phyloP scores from a whole-genome alignment of 2,797 vertebrate genomes.

The Brachyrhaphis roseni region DNA sequence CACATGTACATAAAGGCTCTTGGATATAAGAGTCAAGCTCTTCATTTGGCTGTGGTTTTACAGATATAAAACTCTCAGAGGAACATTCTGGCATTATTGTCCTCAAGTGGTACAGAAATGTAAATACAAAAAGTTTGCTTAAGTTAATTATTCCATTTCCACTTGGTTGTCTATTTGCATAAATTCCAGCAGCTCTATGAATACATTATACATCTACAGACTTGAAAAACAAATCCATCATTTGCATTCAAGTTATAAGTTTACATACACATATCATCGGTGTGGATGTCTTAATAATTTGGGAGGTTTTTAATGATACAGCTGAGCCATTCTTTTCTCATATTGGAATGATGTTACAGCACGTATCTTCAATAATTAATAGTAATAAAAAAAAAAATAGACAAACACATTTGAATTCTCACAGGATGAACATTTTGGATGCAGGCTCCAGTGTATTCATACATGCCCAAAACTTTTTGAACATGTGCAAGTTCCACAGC shows the following conservation, averaged over 20 bases:
- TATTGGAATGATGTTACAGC: not conserved
- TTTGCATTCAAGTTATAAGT: not conserved
- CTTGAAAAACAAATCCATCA: not conserved
- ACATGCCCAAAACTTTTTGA: not conserved
- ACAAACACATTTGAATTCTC: not conserved
- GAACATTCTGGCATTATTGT: conserved; percentile 31
- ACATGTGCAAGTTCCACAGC: not conserved
- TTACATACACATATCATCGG: not conserved
- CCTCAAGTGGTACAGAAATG: conserved; percentile 22
- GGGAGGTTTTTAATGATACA: not conserved
- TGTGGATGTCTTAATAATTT: not conserved
- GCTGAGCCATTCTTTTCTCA: not conserved
- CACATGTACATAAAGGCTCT: conserved; percentile 34
- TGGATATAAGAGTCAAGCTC: conserved; percentile 39
- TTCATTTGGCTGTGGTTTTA: conserved; percentile 32
- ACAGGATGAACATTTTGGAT: not conserved
- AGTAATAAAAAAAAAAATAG: not conserved
- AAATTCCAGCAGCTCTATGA: conserved; percentile 2
- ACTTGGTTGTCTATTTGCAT: conserved; percentile 9
- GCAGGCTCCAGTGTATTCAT: not conserved
- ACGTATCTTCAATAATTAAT: not conserved
- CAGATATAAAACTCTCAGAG: conserved; percentile 25
- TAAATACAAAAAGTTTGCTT: conserved; percentile 34
- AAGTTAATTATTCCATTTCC: conserved; percentile 24
- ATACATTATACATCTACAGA: conserved; percentile 5